Percentiles rank a stretch among this genome's conserved stretches.
Conservation (phyloP, 2,888 invertebrate species). For the Dryobota labecula region DNA sequence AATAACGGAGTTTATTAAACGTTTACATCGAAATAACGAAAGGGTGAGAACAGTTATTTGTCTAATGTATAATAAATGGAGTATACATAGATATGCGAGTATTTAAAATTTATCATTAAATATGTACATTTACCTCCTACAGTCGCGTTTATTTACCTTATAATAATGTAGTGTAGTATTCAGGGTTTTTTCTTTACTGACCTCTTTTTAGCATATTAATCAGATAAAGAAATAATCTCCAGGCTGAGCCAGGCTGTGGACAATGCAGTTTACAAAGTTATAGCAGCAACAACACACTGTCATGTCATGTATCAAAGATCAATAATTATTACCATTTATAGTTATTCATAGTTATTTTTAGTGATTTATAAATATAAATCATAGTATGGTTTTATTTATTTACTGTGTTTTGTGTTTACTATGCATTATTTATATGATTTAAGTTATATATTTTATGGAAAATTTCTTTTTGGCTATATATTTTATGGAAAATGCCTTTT, state of each 20-base stretch:
- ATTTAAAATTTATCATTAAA: too few species aligned
- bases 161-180: not conserved
- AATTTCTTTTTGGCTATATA: too few species aligned
- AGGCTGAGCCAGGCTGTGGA: not conserved
- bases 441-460: not conserved
- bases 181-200: not conserved
- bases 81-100: too few species aligned
- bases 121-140: not conserved
- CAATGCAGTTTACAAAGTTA: not conserved
- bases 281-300: not conserved
- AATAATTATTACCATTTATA: slow-evolving; percentile 23
- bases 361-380: not conserved
- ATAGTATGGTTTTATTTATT: slow-evolving; percentile 2
- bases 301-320: not conserved
- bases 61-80: too few species aligned
- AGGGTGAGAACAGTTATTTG: too few species aligned
- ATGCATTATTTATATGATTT: not conserved
- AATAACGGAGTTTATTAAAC: too few species aligned
- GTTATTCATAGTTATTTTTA: slow-evolving; percentile 24
- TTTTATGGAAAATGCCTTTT: too few species aligned
- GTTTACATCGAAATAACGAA: too few species aligned
- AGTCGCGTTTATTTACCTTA: not conserved
- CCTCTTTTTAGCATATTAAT: not conserved
- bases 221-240: not conserved
- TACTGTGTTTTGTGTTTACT: not conserved